These are phyloP conservation scores for Eulimnadia texana DNA, from an alignment of 1,140 invertebrate genomes.

Conservation along the genomic window DNA sequence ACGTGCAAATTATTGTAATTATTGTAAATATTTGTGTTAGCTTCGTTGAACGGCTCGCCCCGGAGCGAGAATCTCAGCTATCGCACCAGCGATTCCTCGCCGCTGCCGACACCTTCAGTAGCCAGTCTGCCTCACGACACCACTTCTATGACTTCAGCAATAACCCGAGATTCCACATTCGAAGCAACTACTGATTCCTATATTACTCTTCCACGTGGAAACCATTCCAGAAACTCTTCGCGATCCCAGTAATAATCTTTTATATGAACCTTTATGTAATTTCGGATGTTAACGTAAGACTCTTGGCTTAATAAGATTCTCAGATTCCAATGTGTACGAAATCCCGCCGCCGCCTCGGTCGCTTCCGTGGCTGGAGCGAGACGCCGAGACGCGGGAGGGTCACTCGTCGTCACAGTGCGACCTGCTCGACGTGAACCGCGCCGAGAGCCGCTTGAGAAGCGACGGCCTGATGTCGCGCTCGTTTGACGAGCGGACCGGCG, in stretches of 20 bases:
- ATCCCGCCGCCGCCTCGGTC: constrained; percentile 11
- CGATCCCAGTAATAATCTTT: constrained; percentile 3
- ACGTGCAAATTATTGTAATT: no score
- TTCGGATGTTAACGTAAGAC: no score
- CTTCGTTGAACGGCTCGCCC: no score
- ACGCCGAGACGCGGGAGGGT: neutral
- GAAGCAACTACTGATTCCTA: neutral
- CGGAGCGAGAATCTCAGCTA: no score
- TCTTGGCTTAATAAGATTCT: no score
- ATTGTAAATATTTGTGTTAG: no score
- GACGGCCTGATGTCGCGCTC: constrained; percentile 12
- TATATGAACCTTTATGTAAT: no score
- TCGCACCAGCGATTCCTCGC: neutral
- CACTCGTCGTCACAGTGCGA: neutral
- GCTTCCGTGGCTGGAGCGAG: constrained; percentile 3
- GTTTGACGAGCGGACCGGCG: constrained; percentile 5
- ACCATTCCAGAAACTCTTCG: neutral
- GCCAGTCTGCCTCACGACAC: constrained; percentile 43
- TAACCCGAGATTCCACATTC: constrained; percentile 24
- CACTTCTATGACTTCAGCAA: constrained; percentile 38
- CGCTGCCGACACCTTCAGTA: constrained; percentile 37
- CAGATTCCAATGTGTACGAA: constrained; percentile 5
- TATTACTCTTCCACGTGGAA: neutral
- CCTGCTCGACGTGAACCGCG: neutral
- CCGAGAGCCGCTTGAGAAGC: neutral